phyloP scores from a whole-genome alignment of 1,140 invertebrate species.

The Polypedilum pembai region DNA sequence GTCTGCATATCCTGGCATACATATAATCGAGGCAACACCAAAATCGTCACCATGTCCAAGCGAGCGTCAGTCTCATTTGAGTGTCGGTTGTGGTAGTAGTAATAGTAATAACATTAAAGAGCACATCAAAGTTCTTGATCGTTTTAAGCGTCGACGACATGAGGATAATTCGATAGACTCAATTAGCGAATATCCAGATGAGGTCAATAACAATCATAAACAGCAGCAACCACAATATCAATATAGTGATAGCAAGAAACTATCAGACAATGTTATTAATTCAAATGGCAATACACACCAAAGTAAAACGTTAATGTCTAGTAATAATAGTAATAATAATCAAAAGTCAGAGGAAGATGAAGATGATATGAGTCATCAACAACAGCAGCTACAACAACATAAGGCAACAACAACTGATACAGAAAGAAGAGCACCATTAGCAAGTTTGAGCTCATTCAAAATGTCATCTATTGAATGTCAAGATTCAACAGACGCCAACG shows the following conservation, averaged over 20 bases:
- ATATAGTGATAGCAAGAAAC: not conserved
- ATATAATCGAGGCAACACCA: conserved; percentile 68
- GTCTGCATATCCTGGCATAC: conserved; percentile 56
- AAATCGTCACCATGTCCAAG: conserved; percentile 72
- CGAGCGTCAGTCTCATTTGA: conserved; percentile 44
- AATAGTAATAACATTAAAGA: conserved; percentile 29
- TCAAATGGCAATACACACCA: conserved; percentile 24
- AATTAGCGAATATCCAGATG: conserved; percentile 22
- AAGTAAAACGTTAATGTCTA: conserved; percentile 15
- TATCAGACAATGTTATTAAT: not conserved
- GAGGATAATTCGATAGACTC: conserved; percentile 20
- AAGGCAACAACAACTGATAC: conserved; percentile 24
- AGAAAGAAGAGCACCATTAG: conserved; percentile 57
- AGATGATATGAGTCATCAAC: conserved; percentile 35
- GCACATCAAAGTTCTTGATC: conserved; percentile 7
- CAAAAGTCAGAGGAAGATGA: conserved; percentile 30
- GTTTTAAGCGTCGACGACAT: not conserved
- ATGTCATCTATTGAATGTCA: conserved; percentile 60
- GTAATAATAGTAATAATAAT: conserved; percentile 21
- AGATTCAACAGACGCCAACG: conserved; percentile 54
- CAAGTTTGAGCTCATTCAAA: conserved; percentile 67
- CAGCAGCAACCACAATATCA: not conserved
- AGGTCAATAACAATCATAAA: not conserved
- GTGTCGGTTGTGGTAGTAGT: conserved; percentile 29
- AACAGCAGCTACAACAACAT: conserved; percentile 35